Evolutionary conservation across 2,797 vertebrate species (phyloP).

Genomic region (Telmatherina bonti): DNA sequence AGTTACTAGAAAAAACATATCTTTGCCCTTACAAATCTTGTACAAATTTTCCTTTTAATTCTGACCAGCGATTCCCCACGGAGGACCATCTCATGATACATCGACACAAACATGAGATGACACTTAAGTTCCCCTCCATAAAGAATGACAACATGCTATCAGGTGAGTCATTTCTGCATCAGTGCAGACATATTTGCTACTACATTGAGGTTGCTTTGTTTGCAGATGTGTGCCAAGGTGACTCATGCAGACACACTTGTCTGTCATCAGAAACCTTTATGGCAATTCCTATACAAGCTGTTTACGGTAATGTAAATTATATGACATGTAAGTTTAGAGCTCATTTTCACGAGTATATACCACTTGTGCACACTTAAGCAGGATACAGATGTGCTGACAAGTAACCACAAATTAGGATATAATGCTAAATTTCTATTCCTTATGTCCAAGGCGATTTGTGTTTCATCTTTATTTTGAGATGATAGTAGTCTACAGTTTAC

Average conservation of each 20-base stretch:
- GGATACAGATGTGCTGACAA: slow-evolving; percentile 24
- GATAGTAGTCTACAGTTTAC: slow-evolving; percentile 22
- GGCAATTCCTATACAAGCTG: slow-evolving; percentile 46
- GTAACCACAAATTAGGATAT: slow-evolving; percentile 26
- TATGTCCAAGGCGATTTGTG: slow-evolving; percentile 47
- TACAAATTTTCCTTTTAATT: slow-evolving; percentile 1
- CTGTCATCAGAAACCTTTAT: slow-evolving; percentile 57
- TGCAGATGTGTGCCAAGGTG: slow-evolving; percentile 58
- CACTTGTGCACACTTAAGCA: slow-evolving; percentile 23
- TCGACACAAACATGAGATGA: slow-evolving; percentile 99
- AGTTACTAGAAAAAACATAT: background rate
- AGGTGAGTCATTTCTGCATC: slow-evolving; percentile 87
- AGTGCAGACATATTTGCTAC: slow-evolving; percentile 21
- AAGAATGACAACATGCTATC: slow-evolving; percentile 99
- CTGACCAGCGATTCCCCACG: slow-evolving; percentile 93
- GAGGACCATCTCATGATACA: slow-evolving; percentile 99
- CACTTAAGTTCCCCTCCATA: slow-evolving; percentile 98
- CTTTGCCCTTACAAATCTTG: background rate
- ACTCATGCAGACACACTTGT: slow-evolving; percentile 57
- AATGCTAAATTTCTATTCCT: slow-evolving; percentile 40
- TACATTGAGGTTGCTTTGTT: slow-evolving; percentile 28
- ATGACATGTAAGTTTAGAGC: slow-evolving; percentile 21
- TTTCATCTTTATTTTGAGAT: slow-evolving; percentile 42
- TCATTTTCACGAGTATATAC: slow-evolving; percentile 6
- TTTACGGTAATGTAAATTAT: slow-evolving; percentile 62